Evolutionary conservation across 2,113 vertebrate species (phyloP).

Genomic region (Myotis brandtii): DNA sequence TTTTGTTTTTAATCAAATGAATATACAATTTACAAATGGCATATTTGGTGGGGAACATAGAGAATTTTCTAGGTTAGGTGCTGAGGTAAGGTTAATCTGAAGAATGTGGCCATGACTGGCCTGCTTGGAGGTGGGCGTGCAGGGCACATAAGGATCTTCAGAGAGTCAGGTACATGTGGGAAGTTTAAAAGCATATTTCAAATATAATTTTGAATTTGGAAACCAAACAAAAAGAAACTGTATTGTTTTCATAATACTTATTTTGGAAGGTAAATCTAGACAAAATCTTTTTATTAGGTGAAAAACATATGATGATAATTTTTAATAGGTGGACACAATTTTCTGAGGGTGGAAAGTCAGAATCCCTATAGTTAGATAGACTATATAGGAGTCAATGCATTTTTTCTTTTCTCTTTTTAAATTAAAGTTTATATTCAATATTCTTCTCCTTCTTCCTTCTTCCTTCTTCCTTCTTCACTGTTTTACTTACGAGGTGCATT

Average conservation of each 20-base stretch:
- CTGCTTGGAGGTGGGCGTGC: rapidly evolving
- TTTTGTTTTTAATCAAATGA: constrained; percentile 12
- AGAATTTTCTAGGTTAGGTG: not conserved
- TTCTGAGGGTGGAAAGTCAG: not conserved
- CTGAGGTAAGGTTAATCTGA: not conserved
- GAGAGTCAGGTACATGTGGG: not conserved
- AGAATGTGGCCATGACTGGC: not conserved
- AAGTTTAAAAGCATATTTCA: not conserved
- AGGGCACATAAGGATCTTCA: not conserved
- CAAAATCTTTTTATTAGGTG: not conserved
- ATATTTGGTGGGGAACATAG: not conserved
- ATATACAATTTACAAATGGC: not conserved
- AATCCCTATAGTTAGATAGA: not conserved
- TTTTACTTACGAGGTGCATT: not conserved
- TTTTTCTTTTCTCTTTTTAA: not conserved
- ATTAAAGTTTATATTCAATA: not conserved
- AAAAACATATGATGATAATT: not conserved
- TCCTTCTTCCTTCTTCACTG: not conserved
- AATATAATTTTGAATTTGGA: not conserved
- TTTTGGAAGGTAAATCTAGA: not conserved
- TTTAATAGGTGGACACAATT: not conserved
- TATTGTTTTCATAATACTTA: not conserved
- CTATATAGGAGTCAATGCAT: not conserved
- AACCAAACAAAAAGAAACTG: not conserved
- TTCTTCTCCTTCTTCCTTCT: too few species aligned